Percentiles rank a stretch among this genome's conserved stretches.
Conservation (phyloP, 2,888 invertebrate genomes). For the Cantharis rustica region DNA sequence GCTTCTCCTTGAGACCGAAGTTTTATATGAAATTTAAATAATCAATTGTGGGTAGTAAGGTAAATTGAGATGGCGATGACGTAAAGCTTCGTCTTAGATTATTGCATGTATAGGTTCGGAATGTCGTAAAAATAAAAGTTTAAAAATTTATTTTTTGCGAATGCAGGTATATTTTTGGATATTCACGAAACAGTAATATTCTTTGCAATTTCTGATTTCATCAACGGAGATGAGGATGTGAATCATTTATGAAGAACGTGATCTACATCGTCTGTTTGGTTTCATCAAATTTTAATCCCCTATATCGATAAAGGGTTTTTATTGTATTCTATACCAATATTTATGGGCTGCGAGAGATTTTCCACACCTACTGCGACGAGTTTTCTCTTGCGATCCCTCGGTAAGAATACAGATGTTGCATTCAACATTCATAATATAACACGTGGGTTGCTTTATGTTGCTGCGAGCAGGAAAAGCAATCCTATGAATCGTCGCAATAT, state of each 20-base stretch:
- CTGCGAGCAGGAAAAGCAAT: conserved; percentile 50
- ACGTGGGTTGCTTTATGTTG: conserved; percentile 50
- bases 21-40: background rate
- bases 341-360: conserved; percentile 42
- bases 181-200: conserved; percentile 17
- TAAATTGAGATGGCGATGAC: background rate
- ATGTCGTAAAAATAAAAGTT: background rate
- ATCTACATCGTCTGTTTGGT: conserved; percentile 39
- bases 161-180: background rate
- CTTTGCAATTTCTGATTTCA: conserved; percentile 25
- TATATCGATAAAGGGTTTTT: conserved; percentile 44
- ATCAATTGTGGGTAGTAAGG: background rate
- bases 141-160: background rate
- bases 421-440: conserved; percentile 56
- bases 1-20: too few relatives aligned
- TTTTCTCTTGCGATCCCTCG: conserved; percentile 37
- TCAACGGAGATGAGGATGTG: conserved; percentile 36
- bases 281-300: conserved; percentile 50
- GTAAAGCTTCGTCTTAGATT: background rate
- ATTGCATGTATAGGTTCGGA: background rate
- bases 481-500: conserved; percentile 53
- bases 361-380: conserved; percentile 47
- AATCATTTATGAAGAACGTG: conserved; percentile 42
- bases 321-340: conserved; percentile 42
- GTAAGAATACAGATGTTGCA: conserved; percentile 54